A percentile compares a stretch with the other conserved stretches of the same genome.
Conservation (phyloP, 2,113 vertebrate species). For the human region GRCh38 chr12:112826501-112827000, state of each 20-base stretch:
- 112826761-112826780: neutral
- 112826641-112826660: neutral
- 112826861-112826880: neutral
- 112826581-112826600: neutral
- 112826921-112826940: neutral
- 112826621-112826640: neutral
- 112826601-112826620: neutral
- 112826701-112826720: neutral
- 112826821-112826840: neutral
- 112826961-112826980: neutral
- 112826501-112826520: no score
- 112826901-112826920: neutral
- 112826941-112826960: neutral
- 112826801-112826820: fast-evolving
- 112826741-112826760: fast-evolving
- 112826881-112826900: neutral
- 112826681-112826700: fast-evolving
- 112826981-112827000: neutral
- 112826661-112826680: neutral
- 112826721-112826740: neutral
- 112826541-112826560: neutral
- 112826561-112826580: neutral
- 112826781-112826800: no score
- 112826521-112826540: neutral
- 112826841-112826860: neutral